A percentile compares a stretch with the other conserved stretches of the same genome.
Evolutionary conservation across 1,140 invertebrate genomes (phyloP).

Genomic region (Oedothorax gibbosus): DNA sequence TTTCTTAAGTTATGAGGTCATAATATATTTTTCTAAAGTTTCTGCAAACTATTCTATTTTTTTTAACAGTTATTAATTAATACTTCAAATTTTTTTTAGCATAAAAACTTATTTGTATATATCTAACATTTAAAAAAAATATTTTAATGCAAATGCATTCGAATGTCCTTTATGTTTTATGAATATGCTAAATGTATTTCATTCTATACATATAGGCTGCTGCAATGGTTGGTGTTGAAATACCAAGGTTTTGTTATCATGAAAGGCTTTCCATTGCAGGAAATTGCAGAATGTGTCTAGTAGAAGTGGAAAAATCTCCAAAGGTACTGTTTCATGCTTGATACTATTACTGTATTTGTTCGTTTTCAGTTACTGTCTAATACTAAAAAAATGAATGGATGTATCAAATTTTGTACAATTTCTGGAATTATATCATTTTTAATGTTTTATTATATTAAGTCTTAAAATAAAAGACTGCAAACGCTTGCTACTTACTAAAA

Average conservation of each 20-base stretch:
- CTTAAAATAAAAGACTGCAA: no score
- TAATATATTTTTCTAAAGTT: no score
- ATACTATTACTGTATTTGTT: no score
- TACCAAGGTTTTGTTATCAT: conserved; percentile 99
- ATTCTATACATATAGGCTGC: conserved; percentile 78
- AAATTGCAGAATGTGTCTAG: conserved; percentile 97
- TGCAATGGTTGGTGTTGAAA: conserved; percentile 95
- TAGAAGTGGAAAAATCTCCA: conserved; percentile 96
- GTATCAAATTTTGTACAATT: no score
- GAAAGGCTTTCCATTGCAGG: conserved; percentile 97
- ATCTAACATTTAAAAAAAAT: not conserved
- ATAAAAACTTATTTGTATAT: not conserved
- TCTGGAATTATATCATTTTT: no score
- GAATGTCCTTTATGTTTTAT: not conserved
- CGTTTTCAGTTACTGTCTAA: no score
- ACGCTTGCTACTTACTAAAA: no score
- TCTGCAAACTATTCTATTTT: not conserved
- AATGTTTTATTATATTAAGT: no score
- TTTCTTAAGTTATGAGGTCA: no score
- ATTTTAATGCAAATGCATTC: not conserved
- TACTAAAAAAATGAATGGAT: no score
- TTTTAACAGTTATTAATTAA: not conserved
- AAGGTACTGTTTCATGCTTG: conserved; percentile 73
- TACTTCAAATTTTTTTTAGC: not conserved
- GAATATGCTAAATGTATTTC: not conserved